Evolutionary conservation across 2,888 invertebrate genomes (phyloP), one percentile per base, ranked within the genome.

Genomic region (Conops quadrifasciatus): DNA sequence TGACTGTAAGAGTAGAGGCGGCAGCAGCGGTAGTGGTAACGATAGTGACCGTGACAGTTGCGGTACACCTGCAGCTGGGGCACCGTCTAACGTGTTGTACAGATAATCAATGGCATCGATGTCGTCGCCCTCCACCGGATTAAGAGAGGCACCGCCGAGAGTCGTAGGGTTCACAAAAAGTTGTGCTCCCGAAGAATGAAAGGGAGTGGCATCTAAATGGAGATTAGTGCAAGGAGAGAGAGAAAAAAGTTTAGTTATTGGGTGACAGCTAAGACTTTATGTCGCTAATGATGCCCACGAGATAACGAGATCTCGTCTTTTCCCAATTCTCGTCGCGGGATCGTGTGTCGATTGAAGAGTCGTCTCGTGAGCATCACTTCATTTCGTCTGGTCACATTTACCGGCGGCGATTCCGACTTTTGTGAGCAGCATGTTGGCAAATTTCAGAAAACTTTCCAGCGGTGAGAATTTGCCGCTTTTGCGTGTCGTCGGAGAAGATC

Each of bases 351-450:
- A n/a, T n/a, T n/a, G n/a, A n/a, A n/a, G n/a, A n/a, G n/a, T n/a
- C n/a, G n/a, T n/a, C n/a, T n/a, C n/a, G n/a, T n/a, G n/a, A n/a
- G n/a, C n/a, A n/a, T n/a, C n/a, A n/a, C n/a, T n/a, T n/a, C n/a
- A n/a, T n/a, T n/a, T n/a, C n/a, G n/a, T n/a, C n/a, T n/a, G n/a
- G 2, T 30, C 47, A 24, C 15, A 64, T 73, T 71, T 71, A 76
- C 76, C 75, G 75, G 75, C n/a, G n/a, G n/a, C n/a, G 73, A 47
- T 70, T 45, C 72, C 73, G 16, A 75, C 19, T 67, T 76, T 75
- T 58, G 73, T 73, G 59, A 75, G 64, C 72, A 76, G 59, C 73
- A 75, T 72, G 43, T 77, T 75, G 4, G 75, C 76, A 16, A 75
- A 70, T 43, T 72, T 75, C 62, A 76, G 49, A 11, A 76, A 19